These are phyloP conservation scores for Boleophthalmus pectinirostris DNA, from an alignment of 2,113 vertebrate species.

Conservation along the genomic window DNA sequence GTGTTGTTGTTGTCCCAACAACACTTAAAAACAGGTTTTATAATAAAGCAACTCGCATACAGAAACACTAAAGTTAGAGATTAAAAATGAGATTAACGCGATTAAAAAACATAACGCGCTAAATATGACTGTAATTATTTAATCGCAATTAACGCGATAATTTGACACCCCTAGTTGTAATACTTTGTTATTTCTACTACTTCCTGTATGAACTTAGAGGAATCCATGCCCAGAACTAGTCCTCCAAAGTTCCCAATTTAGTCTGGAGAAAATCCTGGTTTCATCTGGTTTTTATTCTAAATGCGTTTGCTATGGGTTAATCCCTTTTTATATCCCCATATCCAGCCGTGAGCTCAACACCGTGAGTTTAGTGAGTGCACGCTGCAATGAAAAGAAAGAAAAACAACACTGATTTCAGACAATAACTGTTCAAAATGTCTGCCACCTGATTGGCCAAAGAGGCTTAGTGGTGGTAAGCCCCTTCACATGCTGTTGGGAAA, in stretches of 20 bases:
- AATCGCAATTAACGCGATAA: too few relatives aligned
- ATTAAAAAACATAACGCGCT: too few relatives aligned
- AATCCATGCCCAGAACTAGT: background rate
- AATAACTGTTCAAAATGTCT: constrained; percentile 57
- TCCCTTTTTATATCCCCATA: background rate
- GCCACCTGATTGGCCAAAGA: constrained; percentile 71
- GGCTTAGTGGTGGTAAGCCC: constrained; percentile 68
- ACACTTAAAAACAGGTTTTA: too few relatives aligned
- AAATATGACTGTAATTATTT: too few relatives aligned
- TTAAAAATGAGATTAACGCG: too few relatives aligned
- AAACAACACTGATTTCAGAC: constrained; percentile 55
- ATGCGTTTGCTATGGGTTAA: background rate
- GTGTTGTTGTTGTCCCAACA: too few relatives aligned
- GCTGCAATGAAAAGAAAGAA: constrained; percentile 24
- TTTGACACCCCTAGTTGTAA: too few relatives aligned
- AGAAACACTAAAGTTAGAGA: too few relatives aligned
- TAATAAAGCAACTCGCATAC: too few relatives aligned
- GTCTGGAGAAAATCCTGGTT: background rate
- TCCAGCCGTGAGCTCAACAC: background rate
- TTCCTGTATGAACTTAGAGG: background rate
- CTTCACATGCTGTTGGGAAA: constrained; percentile 60
- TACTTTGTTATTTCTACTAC: background rate
- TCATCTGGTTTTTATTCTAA: background rate
- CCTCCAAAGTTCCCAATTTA: background rate
- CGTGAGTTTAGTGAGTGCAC: background rate